Base-by-base conservation (phyloP, 1,140 invertebrate species). In the Papilio machaon region DNA sequence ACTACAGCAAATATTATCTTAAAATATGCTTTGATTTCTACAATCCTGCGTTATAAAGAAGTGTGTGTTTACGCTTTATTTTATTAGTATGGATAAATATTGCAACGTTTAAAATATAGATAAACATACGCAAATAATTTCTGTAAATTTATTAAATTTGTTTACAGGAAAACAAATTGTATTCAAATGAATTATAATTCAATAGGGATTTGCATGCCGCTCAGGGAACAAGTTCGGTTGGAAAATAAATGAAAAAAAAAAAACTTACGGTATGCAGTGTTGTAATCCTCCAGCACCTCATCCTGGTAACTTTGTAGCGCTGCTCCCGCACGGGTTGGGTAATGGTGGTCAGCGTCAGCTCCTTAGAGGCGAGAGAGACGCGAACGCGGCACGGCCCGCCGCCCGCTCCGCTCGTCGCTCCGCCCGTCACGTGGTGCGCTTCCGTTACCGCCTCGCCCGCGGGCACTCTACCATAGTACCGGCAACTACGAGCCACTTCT, bases 241-340 rank as follows among this genome's bases (percentile, higher is more conserved):
- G 70, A 58, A 47, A 54, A 58, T 79, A n/a, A n/a, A n/a, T n/a
- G n/a, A n/a, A n/a, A 10, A 78, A 73, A 54, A 67, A 43, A 23
- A 77, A 76, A 95, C 95, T 96, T 94, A 98, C 98, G 89, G 96
- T 95, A 85, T 97, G 97, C 82, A 97, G 94, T 0, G 97, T 98
- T 35, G 97, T 99, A n/a, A 99, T 98, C 85, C 98, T 96, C 99
- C 99, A 99, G 87, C 98, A 99, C 84, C 98, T 96, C 97, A 99
- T 99, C 85, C 98, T 95, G 1, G 98, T 99, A 7, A 99, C 98
- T 95, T 98, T 98, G 91, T 99, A 99, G 87, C 96, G 95, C 17
- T 97, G 96, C 93, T 99, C 98, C 98, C 98, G 89, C 96, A 96
- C 78, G 6, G 90, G 87, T 78, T 91, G 83, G 17, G 85, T 60